Base-by-base conservation (phyloP, 2,888 invertebrate genomes). In the Melanophora roralis region DNA sequence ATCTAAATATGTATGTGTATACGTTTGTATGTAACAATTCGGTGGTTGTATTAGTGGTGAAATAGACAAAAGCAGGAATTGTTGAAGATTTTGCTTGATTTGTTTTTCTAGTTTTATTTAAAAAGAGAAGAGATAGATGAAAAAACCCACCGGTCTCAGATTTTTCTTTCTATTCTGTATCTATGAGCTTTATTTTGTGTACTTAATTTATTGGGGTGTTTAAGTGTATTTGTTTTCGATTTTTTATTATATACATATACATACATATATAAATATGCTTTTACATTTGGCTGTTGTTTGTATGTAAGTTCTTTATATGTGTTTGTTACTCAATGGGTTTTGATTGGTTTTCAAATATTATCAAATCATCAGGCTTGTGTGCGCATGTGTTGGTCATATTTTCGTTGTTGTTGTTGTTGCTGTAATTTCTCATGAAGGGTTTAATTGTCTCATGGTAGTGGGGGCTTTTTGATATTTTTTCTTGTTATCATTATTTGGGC, bases 311-410 rank as follows among this genome's bases (percentile, higher is more conserved):
- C 6, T 72, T 75, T 67, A 57, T 21, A 80, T 36, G 74, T 81
- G 71, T 85, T 83, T 75, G 87, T 87, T 82, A 57, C 71, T 83
- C 84, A 83, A 83, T 84, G 80, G 83, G 83, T 86, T 88, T 87
- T 87, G 88, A 88, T 88, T 88, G 88, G 88, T 84, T 88, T 86
- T 85, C 86, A 85, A 87, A 86, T 79, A 21, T 64, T 76, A 81
- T 82, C 85, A 82, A 85, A 84, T 84, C 84, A 83, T 77, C 73
- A 71, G 45, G 68, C 60, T 55, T 51, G 67, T 53, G 68, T 76
- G 78, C 78, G 78, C 75, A 79, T 79, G 64, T 72, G 64, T 72
- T 71, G 65, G 67, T 71, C n/a, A 16, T 38, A 21, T 3, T 55
- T 23, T 32, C 38, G 19, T 38, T 57, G 27, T 27, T 60, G 53